Evolutionary conservation across 2,797 vertebrate species (phyloP), one percentile per base, ranked within the genome.

Genomic region (Hippopotamyrus pictus): DNA sequence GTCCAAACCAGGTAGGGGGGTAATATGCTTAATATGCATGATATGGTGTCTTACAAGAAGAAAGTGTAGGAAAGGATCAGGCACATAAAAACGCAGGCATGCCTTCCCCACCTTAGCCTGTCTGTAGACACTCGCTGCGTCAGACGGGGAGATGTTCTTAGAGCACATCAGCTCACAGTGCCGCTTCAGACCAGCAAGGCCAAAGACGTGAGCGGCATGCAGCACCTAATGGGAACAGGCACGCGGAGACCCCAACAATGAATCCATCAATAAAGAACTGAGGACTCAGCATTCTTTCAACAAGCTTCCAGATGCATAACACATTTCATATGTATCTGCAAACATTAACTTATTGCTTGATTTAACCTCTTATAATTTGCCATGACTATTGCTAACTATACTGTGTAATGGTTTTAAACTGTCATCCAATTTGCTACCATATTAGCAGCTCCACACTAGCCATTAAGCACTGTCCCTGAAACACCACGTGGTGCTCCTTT

Each of bases 121-220:
- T 46, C 69, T 79, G 87, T 91, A 91, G 5, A 62, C 53, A 4
- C 25, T 54, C 5, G 48, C 41, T 9, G 76, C 89, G 7, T 88
- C 82, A 29, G 59, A 53, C 1, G 88, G 65, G 33, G 83, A 62
- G 59, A 91, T 46, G 62, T 86, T 69, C 33, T 53, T 88, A 44
- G 89, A 86, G 79, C 90, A 91, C 50, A 91, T 44, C 54, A 65
- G 14, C 89, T 91, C 90, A 79, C 90, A 91, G 82, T 91, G 89
- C 22, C 51, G 54, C 51, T 41, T 89, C 22, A 91, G 87, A 12
- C 65, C n/a, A 11, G 87, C 62, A 33, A 91, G 51, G 9, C 89
- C 54, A 50, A 90, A 88, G 59, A 79, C 19, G 19, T 86, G 89
- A 79, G 90, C 87, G 5, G 89, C 90, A n/a, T 85, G 69, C 22